A percentile compares a stretch with the other conserved stretches of the same genome.
Evolutionary conservation across 1,140 invertebrate species (phyloP).

Genomic region (Drosophila obscura): DNA sequence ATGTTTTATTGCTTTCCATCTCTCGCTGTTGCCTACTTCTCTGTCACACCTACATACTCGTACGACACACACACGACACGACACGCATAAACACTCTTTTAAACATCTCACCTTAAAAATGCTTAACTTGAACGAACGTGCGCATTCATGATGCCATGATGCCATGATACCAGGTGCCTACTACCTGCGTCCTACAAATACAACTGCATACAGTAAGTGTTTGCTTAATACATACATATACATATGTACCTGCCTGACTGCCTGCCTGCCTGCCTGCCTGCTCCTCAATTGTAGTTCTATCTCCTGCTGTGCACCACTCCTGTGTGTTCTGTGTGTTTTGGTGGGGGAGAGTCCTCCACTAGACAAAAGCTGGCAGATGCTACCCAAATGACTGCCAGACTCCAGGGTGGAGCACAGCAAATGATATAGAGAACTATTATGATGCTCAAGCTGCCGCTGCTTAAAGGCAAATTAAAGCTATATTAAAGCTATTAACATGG

Average conservation of each 20-base stretch:
- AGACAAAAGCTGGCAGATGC: constrained; percentile 70
- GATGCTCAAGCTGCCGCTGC: constrained; percentile 8
- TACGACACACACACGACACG: constrained; percentile 19
- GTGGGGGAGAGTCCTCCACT: constrained; percentile 39
- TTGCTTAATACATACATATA: background rate
- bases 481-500: too few relatives aligned
- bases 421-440: background rate
- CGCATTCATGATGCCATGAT: constrained; percentile 74
- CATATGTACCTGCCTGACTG: constrained; percentile 1
- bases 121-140: constrained; percentile 63
- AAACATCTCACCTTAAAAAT: constrained; percentile 24
- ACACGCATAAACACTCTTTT: constrained; percentile 41
- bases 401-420: constrained; percentile 70
- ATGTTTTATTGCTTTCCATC: constrained; percentile 74
- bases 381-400: constrained; percentile 43
- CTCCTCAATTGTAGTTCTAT: background rate
- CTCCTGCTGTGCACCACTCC: constrained; percentile 28
- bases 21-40: constrained; percentile 56
- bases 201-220: constrained; percentile 89
- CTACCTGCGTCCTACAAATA: constrained; percentile 87
- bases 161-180: constrained; percentile 84
- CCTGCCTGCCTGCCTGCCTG: constrained; percentile 8
- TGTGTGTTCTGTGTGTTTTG: constrained; percentile 49
- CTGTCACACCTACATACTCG: constrained; percentile 45
- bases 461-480: background rate